Evolutionary conservation across 2,797 vertebrate species (phyloP).

Genomic region (Chromis chromis): DNA sequence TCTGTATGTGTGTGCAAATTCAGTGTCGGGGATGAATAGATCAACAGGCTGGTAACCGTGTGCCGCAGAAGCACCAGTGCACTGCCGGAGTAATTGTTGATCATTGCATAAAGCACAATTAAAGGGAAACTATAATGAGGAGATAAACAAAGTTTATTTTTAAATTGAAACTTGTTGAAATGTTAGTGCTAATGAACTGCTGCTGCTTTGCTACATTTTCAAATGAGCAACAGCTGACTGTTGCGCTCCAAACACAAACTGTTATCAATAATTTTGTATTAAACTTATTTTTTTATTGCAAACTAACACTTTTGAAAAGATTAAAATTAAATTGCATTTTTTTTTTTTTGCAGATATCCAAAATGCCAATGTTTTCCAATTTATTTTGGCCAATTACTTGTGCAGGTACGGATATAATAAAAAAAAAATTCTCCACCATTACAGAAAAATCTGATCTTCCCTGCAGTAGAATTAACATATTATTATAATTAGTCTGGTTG

Average conservation of each 20-base stretch:
- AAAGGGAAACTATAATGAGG: slow-evolving; percentile 56
- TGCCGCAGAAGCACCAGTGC: slow-evolving; percentile 21
- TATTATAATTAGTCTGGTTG: too few species aligned
- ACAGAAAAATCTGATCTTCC: too few species aligned
- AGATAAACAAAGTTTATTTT: slow-evolving; percentile 71
- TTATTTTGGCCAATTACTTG: too few species aligned
- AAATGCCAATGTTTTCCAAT: too few species aligned
- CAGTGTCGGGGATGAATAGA: slow-evolving; percentile 34
- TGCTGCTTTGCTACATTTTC: slow-evolving; percentile 8
- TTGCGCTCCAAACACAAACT: slow-evolving; percentile 11
- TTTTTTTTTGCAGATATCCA: background rate
- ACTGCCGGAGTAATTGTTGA: slow-evolving; percentile 49
- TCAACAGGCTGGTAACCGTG: slow-evolving; percentile 57
- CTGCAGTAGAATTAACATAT: too few species aligned
- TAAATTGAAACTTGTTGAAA: slow-evolving; percentile 55
- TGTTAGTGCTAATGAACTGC: slow-evolving; percentile 53
- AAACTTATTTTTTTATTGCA: background rate
- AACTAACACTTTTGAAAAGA: too few species aligned
- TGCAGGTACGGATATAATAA: too few species aligned
- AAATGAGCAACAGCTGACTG: slow-evolving; percentile 22
- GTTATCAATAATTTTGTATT: slow-evolving; percentile 6
- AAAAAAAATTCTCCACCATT: too few species aligned
- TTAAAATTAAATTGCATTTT: background rate
- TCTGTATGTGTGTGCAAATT: background rate
- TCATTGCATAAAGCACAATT: slow-evolving; percentile 51